Base-by-base conservation (phyloP, 2,888 invertebrate genomes). In the Cryptocheilus praepositus region DNA sequence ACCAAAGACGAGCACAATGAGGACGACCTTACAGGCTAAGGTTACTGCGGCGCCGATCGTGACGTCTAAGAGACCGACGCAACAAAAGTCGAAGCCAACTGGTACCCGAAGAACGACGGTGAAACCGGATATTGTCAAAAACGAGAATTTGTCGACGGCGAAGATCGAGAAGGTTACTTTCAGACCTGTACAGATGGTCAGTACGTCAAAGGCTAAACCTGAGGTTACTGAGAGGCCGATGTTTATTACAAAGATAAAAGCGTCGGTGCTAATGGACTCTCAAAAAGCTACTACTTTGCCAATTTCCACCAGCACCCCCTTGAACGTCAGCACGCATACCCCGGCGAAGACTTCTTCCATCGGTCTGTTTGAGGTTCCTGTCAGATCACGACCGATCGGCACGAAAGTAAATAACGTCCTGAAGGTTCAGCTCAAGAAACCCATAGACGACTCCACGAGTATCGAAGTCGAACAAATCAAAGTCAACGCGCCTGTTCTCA, bases 171-270 rank as follows among this genome's bases (percentile, higher is more conserved):
- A 88, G 55, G 88, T 88, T 0, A 88, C 87, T 0, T 81, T 88
- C 21, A 83, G 80, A n/a, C 88, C 88, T 0, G 64, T 83, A 3
- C 80, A 79, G 11, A 77, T 81, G 66, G 78, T 81, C 46, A 80
- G 81, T 3, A 82, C 78, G 0, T 77, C 81, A 49, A 86, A 84
- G 65, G 69, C 44, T 53, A 70, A 74, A 18, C 45, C 63, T 2
- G 83, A 82, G 0, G 65, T 18, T 15, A 82, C 80, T 0, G 85
- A 88, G 3, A 83, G 78, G 36, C 84, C 88, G 0, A 75, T 82
- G 56, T 87, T 88, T 56, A 66, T 91, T 46, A 92, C 92, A 2
- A 93, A 93, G 88, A 88, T 93, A 16, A 93, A 93, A 81, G 92
- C 93, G 5, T 92, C 93, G 0, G 89, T 92, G 22, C 80, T 92